These are phyloP conservation scores for Pseudochirops corinnae DNA, from an alignment of 2,797 vertebrate species.

Conservation along the genomic window DNA sequence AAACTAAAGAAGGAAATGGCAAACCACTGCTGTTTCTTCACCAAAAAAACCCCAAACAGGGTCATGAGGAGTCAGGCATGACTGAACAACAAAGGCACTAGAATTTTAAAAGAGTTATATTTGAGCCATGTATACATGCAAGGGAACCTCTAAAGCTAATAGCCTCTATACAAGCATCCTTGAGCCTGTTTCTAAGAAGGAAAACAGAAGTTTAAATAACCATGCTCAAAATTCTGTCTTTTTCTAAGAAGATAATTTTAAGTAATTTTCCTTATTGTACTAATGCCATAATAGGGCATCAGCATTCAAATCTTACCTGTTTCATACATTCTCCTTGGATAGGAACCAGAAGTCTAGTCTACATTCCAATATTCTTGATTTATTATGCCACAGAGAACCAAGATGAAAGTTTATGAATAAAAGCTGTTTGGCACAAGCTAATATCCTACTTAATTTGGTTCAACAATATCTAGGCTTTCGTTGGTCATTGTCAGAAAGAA, in stretches of 20 bases:
- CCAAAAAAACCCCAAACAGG: too few relatives aligned
- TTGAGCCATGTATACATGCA: neutral
- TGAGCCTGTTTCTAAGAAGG: neutral
- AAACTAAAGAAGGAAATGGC: neutral
- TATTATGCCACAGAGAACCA: neutral
- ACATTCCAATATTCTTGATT: neutral
- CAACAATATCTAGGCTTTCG: neutral
- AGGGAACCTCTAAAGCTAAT: neutral
- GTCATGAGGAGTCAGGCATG: neutral
- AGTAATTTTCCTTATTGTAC: neutral
- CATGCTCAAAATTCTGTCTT: neutral
- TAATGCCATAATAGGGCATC: neutral
- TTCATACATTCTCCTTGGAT: neutral
- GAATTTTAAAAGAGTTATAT: neutral
- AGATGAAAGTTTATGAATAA: neutral
- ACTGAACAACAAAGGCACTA: neutral
- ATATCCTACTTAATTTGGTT: neutral
- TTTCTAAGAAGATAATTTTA: neutral
- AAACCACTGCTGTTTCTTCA: neutral
- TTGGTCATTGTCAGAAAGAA: neutral
- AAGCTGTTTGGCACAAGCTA: neutral
- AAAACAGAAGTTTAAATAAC: neutral
- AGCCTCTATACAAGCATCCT: neutral
- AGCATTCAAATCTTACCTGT: neutral
- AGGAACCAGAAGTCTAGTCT: neutral